Evolutionary conservation across 2,888 invertebrate species (phyloP).

Genomic region (Chelonus formosanus): DNA sequence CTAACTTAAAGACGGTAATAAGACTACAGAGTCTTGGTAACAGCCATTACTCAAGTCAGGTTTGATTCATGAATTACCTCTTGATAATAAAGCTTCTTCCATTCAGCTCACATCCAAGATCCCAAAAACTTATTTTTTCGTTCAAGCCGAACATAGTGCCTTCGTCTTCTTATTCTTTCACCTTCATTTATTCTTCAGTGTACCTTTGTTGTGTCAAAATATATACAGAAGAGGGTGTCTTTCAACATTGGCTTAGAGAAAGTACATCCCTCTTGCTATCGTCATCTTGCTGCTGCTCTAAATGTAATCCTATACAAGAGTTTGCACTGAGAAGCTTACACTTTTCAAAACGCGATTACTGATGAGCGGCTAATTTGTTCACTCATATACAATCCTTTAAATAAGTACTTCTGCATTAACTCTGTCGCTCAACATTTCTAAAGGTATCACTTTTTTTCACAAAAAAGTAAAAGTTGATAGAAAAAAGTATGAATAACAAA

Average conservation of each 20-base stretch:
- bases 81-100: conserved; percentile 43
- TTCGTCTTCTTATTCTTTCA: conserved; percentile 15
- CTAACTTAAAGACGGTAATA: conserved; percentile 34
- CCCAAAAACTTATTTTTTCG: conserved; percentile 23
- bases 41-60: conserved; percentile 30
- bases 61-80: conserved; percentile 39
- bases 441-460: too few relatives aligned
- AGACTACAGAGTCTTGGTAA: conserved; percentile 21
- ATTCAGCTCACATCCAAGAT: conserved; percentile 40
- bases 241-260: background rate
- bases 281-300: conserved; percentile 5
- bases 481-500: too few relatives aligned
- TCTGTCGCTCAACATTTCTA: too few relatives aligned
- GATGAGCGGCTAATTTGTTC: background rate
- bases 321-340: conserved; percentile 22
- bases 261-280: background rate
- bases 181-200: conserved; percentile 7
- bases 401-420: too few relatives aligned
- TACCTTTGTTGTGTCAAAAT: background rate
- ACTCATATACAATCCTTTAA: too few relatives aligned
- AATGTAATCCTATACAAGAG: conserved; percentile 25
- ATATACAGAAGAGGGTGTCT: conserved; percentile 3
- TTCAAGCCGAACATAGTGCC: conserved; percentile 23
- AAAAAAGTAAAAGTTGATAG: too few relatives aligned
- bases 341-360: conserved; percentile 24